phyloP scores from a whole-genome alignment of 2,888 invertebrate genomes.

The Lepidocyrtoides sp. region DNA sequence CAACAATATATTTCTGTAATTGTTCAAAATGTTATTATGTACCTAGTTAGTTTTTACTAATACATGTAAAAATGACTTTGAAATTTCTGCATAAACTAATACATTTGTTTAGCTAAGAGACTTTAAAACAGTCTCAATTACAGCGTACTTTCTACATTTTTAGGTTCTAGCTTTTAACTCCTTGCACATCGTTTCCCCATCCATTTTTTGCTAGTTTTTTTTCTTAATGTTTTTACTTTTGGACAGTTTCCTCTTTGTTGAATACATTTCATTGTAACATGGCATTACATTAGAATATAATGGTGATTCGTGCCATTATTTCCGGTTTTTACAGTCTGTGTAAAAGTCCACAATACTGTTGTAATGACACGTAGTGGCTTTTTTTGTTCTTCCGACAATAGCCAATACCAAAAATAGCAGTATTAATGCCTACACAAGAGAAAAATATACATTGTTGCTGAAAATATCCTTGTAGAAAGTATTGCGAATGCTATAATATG shows the following conservation, averaged over 20 bases:
- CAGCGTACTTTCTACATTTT: not conserved
- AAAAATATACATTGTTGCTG: conserved; percentile 11
- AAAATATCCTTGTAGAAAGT: not conserved
- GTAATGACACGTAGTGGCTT: conserved; percentile 42
- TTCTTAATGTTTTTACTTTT: not conserved
- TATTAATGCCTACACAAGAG: conserved; percentile 16
- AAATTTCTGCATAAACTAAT: too few species aligned
- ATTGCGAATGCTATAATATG: conserved; percentile 33
- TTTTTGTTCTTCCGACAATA: conserved; percentile 22
- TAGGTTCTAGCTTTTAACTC: not conserved
- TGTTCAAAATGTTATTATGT: too few species aligned
- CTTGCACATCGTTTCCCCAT: not conserved
- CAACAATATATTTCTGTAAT: too few species aligned
- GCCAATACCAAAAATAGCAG: conserved; percentile 14
- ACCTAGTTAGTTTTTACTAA: too few species aligned
- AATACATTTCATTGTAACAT: conserved; percentile 32
- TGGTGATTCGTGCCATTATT: conserved; percentile 60
- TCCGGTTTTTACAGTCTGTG: conserved; percentile 49
- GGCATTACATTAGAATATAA: conserved; percentile 54
- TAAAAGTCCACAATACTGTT: conserved; percentile 46
- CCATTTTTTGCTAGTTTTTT: not conserved
- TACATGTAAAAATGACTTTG: too few species aligned
- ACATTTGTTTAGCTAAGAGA: too few species aligned
- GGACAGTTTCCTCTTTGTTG: conserved; percentile 25
- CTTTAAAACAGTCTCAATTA: too few species aligned